Percentiles rank a stretch among this genome's conserved stretches.
Conservation (phyloP, 2,888 invertebrate species). For the Rhamnusium bicolor region DNA sequence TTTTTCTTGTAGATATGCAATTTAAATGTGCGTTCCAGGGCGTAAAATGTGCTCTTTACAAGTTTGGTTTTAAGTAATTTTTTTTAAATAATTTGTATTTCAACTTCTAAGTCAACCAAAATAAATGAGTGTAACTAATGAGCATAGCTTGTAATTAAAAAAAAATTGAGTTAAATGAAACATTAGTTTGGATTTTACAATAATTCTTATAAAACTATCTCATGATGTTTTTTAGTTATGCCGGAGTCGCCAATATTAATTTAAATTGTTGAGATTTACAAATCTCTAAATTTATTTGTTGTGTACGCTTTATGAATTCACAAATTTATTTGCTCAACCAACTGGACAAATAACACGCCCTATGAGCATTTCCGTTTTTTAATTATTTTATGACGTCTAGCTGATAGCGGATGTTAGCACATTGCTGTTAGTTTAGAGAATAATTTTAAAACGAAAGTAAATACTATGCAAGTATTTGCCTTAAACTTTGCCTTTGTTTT, state of each 20-base stretch:
- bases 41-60: too few species aligned
- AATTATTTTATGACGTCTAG: conserved; percentile 1
- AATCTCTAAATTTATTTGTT: not conserved
- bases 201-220: too few species aligned
- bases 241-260: conserved; percentile 25
- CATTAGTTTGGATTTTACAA: too few species aligned
- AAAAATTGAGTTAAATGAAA: too few species aligned
- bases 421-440: not conserved
- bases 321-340: not conserved
- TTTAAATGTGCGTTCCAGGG: too few species aligned
- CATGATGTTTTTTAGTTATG: not conserved
- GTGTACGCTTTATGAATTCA: not conserved
- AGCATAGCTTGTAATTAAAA: too few species aligned
- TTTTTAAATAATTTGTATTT: too few species aligned
- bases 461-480: not conserved
- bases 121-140: too few species aligned
- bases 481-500: not conserved
- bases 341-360: conserved; percentile 1
- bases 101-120: too few species aligned
- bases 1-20: too few species aligned
- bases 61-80: too few species aligned
- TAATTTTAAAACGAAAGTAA: not conserved
- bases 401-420: conserved; percentile 3
- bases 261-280: not conserved
- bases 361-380: conserved; percentile 8